Conservation (phyloP, 2,888 invertebrate genomes). For the Hypsopygia costalis region DNA sequence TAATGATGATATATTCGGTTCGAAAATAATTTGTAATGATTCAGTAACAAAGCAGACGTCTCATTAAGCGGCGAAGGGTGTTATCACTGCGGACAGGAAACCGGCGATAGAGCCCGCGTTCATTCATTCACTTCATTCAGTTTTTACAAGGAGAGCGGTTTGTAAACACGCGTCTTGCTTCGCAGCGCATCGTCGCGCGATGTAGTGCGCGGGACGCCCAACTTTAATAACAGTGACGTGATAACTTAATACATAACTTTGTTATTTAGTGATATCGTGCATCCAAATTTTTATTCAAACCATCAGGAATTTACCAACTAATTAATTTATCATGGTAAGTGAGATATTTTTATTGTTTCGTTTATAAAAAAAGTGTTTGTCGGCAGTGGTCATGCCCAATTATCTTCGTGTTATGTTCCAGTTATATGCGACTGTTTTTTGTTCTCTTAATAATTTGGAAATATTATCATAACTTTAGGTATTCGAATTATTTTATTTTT, state of each 20-base stretch:
- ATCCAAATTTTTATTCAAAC: too few species aligned
- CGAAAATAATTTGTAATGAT: slow-evolving; percentile 4
- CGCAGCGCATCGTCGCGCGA: slow-evolving; percentile 8
- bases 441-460: too few species aligned
- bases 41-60: slow-evolving; percentile 29
- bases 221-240: too few species aligned
- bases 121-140: slow-evolving; percentile 71
- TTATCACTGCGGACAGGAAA: slow-evolving; percentile 63
- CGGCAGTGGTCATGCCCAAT: slow-evolving; percentile 3
- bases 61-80: slow-evolving; percentile 38
- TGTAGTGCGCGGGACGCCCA: neutral
- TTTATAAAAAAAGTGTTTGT: slow-evolving; percentile 1
- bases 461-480: neutral
- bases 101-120: slow-evolving; percentile 39
- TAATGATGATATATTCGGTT: slow-evolving; percentile 4
- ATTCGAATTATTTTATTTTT: neutral
- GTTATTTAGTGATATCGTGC: too few species aligned
- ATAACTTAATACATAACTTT: too few species aligned
- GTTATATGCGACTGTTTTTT: neutral
- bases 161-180: slow-evolving; percentile 47
- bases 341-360: slow-evolving; percentile 16
- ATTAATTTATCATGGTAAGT: slow-evolving; percentile 20
- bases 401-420: slow-evolving; percentile 4
- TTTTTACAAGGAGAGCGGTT: slow-evolving; percentile 50
- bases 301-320: too few species aligned